A percentile compares a stretch with the other conserved stretches of the same genome.
These are phyloP conservation scores for Actinemys pallida DNA, from an alignment of 2,113 vertebrate genomes.

Conservation along the genomic window DNA sequence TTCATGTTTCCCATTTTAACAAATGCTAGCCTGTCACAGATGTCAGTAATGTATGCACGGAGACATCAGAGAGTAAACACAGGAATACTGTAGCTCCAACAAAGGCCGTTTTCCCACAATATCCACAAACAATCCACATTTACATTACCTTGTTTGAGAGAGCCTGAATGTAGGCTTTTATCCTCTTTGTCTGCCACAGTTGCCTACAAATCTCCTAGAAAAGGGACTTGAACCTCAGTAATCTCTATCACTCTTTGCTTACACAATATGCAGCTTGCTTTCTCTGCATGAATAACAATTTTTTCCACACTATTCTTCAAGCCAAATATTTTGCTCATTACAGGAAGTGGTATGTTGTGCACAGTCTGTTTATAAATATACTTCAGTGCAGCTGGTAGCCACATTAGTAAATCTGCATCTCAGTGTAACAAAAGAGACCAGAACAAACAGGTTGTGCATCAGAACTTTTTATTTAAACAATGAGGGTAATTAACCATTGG, in stretches of 20 bases:
- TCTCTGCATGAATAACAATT: background rate
- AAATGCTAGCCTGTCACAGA: conserved; percentile 40
- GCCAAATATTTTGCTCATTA: background rate
- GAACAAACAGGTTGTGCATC: background rate
- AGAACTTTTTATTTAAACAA: background rate
- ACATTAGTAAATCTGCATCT: background rate
- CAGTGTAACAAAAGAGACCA: background rate
- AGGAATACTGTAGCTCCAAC: background rate
- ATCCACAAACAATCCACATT: background rate
- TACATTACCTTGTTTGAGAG: background rate
- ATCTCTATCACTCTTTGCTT: background rate
- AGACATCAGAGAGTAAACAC: background rate
- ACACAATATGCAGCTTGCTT: background rate
- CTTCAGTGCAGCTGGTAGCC: background rate
- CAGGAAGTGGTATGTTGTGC: background rate
- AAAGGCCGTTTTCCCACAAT: background rate
- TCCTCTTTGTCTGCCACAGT: background rate
- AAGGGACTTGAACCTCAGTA: background rate
- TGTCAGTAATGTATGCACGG: rapidly evolving
- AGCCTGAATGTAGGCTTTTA: background rate
- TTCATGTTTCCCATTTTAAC: background rate
- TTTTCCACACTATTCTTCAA: background rate
- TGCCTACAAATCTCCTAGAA: background rate
- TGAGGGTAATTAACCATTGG: background rate
- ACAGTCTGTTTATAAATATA: background rate